Percentiles rank a stretch among this genome's conserved stretches.
These are phyloP conservation scores for Cynodonichthys magdalenae DNA, from an alignment of 2,797 vertebrate genomes.

Conservation along the genomic window DNA sequence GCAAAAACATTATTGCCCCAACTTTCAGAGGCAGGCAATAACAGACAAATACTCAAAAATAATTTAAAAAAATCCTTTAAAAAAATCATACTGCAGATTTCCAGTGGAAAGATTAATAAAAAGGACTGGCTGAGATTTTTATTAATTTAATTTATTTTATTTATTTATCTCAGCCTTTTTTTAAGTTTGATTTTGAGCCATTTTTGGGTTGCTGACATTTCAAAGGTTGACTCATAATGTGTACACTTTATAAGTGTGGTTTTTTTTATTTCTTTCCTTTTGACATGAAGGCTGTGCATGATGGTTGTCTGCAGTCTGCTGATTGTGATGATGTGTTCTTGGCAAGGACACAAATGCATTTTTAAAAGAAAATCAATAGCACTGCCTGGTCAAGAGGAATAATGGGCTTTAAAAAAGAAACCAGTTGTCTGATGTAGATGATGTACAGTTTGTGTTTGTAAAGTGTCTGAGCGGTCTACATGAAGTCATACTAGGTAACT, in stretches of 20 bases:
- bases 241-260: conserved; percentile 4
- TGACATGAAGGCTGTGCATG: conserved; percentile 6
- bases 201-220: conserved; percentile 22
- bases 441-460: background rate
- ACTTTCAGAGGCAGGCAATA: no score
- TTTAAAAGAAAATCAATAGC: conserved; percentile 9
- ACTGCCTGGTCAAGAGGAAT: background rate
- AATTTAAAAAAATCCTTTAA: no score
- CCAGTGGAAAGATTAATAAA: no score
- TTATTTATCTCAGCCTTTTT: background rate
- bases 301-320: conserved; percentile 25
- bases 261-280: conserved; percentile 12
- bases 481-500: no score
- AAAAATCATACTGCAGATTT: no score
- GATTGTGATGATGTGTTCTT: conserved; percentile 16
- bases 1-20: no score
- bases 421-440: background rate
- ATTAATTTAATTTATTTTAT: background rate
- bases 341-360: background rate
- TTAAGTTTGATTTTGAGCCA: conserved; percentile 11
- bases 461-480: background rate
- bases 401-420: background rate
- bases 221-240: conserved; percentile 22
- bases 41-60: no score
- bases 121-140: no score